Evolutionary conservation across 2,113 vertebrate species (phyloP), one percentile per base, ranked within the genome.

Genomic region (Campylomormyrus numenius): DNA sequence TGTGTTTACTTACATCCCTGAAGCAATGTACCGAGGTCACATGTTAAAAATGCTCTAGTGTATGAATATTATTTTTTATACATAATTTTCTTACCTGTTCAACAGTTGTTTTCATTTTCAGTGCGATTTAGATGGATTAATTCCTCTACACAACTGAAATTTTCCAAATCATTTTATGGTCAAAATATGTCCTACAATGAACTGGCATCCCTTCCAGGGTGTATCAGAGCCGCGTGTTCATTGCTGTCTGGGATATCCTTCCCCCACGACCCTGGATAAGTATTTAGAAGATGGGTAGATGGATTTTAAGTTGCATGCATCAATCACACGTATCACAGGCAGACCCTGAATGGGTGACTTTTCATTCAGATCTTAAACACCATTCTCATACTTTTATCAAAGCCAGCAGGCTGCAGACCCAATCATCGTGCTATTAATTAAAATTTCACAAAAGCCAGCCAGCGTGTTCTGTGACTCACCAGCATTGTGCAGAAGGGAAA

Each of bases 381-480:
- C 83, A 48, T 85, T 85, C 45, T 48, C 21, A 46, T 6, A 46
- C 17, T 21, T 48, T 48, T 48, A 85, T 85, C 39, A 85, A 48
- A 48, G 83, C 39, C 21, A 11, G 45, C 19, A 85, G 42, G 24
- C 83, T 48, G 24, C 39, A 48, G 45, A 48, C 21, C 19, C 45
- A 85, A 45, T 46, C 45, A 48, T 85, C 9, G 5, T 9, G 24
- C 42, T 48, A 85, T 42, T 80, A 80, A 80, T 80, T 85, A 85
- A 85, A 85, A 85, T 85, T 46, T 85, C 42, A 46, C 83, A 85
- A 85, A 85, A 85, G 83, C 21, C 83, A 85, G 42, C 24, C 39
- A 46, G 24, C 45, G 8, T 85, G 70, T 80, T 80, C 35, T 17
- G 35, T 80, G 74, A 39, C 35, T 80, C 74, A 35, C 35, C 5